Evolutionary conservation across 92 coral and sea anemone species (phyloP).

Genomic region (Umimayanthus kanabou): DNA sequence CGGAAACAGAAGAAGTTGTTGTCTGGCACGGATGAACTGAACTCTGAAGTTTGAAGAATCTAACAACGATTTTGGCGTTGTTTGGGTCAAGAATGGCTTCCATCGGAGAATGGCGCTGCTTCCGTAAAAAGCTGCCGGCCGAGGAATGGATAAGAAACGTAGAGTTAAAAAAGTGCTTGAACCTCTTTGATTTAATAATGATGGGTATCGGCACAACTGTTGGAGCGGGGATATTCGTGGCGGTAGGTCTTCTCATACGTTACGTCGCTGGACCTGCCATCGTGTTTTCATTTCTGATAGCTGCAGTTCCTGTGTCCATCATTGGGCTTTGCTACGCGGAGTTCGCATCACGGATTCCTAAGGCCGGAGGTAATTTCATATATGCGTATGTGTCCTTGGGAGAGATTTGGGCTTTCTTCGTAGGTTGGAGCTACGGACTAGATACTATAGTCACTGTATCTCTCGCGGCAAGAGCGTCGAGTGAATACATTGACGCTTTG

Average conservation of each 20-base stretch:
- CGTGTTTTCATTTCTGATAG: slow-evolving; percentile 74
- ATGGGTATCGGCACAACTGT: slow-evolving; percentile 72
- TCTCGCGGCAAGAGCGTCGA: slow-evolving; percentile 70
- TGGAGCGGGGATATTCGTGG: slow-evolving; percentile 80
- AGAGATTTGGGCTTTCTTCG: slow-evolving; percentile 74
- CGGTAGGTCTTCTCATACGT: slow-evolving; percentile 69
- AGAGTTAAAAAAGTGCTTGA: slow-evolving; percentile 61
- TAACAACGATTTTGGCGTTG: neutral
- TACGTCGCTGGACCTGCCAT: slow-evolving; percentile 75
- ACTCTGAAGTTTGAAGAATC: neutral
- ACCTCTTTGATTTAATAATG: slow-evolving; percentile 69
- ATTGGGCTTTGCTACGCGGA: slow-evolving; percentile 85
- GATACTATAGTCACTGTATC: slow-evolving; percentile 67
- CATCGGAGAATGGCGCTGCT: neutral
- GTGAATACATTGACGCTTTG: slow-evolving; percentile 67
- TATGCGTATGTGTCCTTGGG: slow-evolving; percentile 79
- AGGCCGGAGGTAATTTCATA: slow-evolving; percentile 76
- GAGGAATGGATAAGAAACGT: neutral
- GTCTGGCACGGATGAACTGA: neutral
- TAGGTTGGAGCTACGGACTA: slow-evolving; percentile 76
- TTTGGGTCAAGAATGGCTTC: neutral
- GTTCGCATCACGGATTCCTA: slow-evolving; percentile 71
- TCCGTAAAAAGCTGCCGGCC: neutral
- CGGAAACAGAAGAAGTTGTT: too few relatives aligned
- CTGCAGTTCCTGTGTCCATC: slow-evolving; percentile 67